Evolutionary conservation across 2,888 invertebrate species (phyloP), one percentile per base, ranked within the genome.

Genomic region (Euzetes globulus): DNA sequence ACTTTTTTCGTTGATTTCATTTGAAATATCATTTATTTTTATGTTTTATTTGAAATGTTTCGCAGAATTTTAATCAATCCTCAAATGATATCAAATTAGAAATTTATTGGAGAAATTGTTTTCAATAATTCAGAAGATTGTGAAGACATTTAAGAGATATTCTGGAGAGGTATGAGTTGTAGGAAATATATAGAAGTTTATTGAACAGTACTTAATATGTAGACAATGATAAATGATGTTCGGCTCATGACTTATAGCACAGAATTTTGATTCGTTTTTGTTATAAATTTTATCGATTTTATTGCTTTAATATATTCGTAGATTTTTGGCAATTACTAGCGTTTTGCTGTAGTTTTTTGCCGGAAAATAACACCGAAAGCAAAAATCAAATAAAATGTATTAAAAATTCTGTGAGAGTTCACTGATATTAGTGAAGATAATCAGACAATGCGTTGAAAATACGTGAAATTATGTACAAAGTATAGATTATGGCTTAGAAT

Each of bases 131-230:
- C 9, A 1, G 41, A 41, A 41, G 41, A 41, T 11, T 41, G 11
- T 41, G 9, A 41, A 9, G 41, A 41, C 13, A 41, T 41, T 41
- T 41, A 41, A 41, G 41, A 41, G 11, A 41, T 41, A 6, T 33
- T 41, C 11, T n/a, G 9, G 7, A 13, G 7, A n/a, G 50, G 50
- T 17, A 50, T n/a, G 50, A 4, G 19, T 13, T 55, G 55, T 25
- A 3, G 6, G 13, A 11, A 25, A 1, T 22, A 19, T 55, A 13
- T 55, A 25, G 25, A 13, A 58, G 58, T 58, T 58, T 58, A 58
- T 58, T 58, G 58, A 58, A 58, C 27, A 58, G 58, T 29, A 58
- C 58, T 58, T 58, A 58, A 58, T 58, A 58, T 58, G 58, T 58
- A 58, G 58, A 58, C 58, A 58, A 58, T 58, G 58, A 58, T 58